Evolutionary conservation across 1,140 invertebrate genomes (phyloP).

Genomic region (Medauroidea extradentata): DNA sequence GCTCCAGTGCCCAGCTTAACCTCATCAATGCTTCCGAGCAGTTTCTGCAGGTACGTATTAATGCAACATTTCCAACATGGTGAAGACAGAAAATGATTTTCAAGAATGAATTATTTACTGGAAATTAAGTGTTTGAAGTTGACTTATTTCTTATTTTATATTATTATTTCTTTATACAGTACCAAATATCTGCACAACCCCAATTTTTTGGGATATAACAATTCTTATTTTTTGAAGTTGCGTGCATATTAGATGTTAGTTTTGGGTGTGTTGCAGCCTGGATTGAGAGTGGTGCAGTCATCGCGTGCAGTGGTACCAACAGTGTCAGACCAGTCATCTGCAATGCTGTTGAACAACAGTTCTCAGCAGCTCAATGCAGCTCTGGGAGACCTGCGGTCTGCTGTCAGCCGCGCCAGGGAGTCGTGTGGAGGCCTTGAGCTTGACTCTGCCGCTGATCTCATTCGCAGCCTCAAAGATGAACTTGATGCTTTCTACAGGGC

Average conservation of each 20-base stretch:
- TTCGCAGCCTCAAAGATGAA: conserved; percentile 75
- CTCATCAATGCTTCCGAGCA: conserved; percentile 84
- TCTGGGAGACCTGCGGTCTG: conserved; percentile 73
- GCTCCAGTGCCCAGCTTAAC: conserved; percentile 70
- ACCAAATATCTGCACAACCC: too few relatives aligned
- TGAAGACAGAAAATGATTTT: too few relatives aligned
- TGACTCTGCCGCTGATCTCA: conserved; percentile 76
- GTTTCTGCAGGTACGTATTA: conserved; percentile 73
- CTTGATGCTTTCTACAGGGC: conserved; percentile 74
- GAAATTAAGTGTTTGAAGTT: too few relatives aligned
- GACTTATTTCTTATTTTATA: too few relatives aligned
- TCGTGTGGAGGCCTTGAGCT: conserved; percentile 83
- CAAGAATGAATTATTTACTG: too few relatives aligned
- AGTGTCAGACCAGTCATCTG: conserved; percentile 72
- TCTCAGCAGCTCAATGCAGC: conserved; percentile 71
- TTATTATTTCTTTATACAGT: too few relatives aligned
- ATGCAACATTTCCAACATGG: too few relatives aligned
- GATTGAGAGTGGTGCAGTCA: conserved; percentile 65
- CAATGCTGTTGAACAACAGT: conserved; percentile 64
- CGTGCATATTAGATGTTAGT: too few relatives aligned
- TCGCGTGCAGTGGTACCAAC: conserved; percentile 81
- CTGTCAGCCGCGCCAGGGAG: conserved; percentile 78
- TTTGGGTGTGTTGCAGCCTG: conserved; percentile 44
- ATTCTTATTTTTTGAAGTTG: too few relatives aligned
- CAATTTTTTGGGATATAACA: too few relatives aligned